Conservation (phyloP, 2,113 vertebrate species). For the Bucco capensis region DNA sequence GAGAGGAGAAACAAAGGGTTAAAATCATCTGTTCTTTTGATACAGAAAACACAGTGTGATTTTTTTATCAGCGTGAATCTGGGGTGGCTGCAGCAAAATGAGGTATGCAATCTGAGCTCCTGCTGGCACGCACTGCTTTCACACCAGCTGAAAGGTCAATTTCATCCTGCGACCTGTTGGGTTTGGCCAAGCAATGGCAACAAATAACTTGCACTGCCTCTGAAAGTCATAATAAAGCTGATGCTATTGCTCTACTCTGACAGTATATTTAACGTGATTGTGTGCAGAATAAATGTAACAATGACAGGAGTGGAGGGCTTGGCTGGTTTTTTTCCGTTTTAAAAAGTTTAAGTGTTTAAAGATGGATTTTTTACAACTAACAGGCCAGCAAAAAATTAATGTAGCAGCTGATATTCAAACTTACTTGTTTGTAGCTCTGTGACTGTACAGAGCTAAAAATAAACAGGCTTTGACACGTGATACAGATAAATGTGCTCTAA, state of each 20-base stretch:
- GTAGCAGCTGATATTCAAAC: not conserved
- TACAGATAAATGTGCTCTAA: not conserved
- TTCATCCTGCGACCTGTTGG: not conserved
- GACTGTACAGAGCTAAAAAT: constrained; percentile 36
- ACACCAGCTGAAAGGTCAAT: not conserved
- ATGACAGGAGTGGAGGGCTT: not conserved
- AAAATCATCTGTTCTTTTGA: not conserved
- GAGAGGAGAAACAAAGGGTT: not conserved
- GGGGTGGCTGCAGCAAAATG: not conserved
- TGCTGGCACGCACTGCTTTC: rapidly evolving
- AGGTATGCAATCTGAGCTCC: not conserved
- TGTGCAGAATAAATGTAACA: not conserved
- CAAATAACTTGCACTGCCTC: not conserved
- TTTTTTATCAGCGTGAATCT: not conserved
- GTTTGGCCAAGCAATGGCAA: not conserved
- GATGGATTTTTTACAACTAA: not conserved
- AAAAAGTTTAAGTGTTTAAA: not conserved
- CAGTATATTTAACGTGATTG: not conserved
- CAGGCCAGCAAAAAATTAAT: not conserved
- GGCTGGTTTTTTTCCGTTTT: not conserved
- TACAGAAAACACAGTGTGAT: not conserved
- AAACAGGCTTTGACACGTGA: not conserved
- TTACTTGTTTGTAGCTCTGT: not conserved
- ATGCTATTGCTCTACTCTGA: not conserved
- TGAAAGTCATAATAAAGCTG: not conserved